Evolutionary conservation across 2,797 vertebrate genomes (phyloP).

Genomic region (Sebastolobus altivelis): DNA sequence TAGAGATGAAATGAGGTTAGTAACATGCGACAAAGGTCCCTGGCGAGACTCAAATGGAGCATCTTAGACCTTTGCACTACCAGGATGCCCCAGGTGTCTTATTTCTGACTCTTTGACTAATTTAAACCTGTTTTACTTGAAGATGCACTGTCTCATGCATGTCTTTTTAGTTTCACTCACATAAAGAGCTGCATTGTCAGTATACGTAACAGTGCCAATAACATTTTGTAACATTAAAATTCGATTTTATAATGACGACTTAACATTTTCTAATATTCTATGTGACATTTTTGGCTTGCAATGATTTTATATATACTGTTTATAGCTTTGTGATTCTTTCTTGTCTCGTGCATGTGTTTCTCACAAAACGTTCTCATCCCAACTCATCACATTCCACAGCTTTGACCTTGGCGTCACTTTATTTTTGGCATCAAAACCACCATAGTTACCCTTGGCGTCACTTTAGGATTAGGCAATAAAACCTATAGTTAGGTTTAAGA

Average conservation of each 20-base stretch:
- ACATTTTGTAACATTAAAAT: slow-evolving; percentile 6
- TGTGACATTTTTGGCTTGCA: slow-evolving; percentile 7
- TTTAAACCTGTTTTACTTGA: not conserved
- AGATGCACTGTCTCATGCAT: not conserved
- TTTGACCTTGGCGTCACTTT: too few species aligned
- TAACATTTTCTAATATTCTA: slow-evolving; percentile 1
- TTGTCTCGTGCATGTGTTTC: not conserved
- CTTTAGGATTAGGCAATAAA: too few species aligned
- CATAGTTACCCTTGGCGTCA: too few species aligned
- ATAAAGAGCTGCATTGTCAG: slow-evolving; percentile 8
- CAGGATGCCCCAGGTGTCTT: slow-evolving; percentile 3
- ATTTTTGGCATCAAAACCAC: too few species aligned
- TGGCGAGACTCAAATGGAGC: not conserved
- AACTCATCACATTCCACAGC: too few species aligned
- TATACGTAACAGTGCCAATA: slow-evolving; percentile 6
- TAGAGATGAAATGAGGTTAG: not conserved
- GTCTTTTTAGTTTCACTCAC: not conserved
- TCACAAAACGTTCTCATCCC: not conserved
- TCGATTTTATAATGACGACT: not conserved
- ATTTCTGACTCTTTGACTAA: not conserved
- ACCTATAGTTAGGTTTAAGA: too few species aligned
- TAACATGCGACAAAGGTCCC: not conserved
- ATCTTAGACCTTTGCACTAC: not conserved
- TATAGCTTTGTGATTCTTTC: not conserved
- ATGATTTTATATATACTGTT: slow-evolving; percentile 1